Conservation (phyloP, 2,113 vertebrate species). For the Equus przewalskii region DNA sequence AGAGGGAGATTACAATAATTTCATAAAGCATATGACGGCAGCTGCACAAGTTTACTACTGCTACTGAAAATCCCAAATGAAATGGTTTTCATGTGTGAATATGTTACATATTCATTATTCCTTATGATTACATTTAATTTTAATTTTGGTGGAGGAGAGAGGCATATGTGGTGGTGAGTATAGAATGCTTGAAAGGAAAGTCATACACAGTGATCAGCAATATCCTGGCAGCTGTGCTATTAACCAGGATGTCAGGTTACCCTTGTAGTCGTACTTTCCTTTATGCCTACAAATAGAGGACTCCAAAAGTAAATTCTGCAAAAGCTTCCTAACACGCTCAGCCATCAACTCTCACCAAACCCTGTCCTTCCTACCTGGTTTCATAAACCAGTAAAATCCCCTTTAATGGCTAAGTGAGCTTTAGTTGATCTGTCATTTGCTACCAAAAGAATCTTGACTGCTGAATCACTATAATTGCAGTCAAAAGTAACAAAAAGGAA, state of each 20-base stretch:
- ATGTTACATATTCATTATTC: conserved; percentile 39
- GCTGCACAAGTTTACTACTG: not conserved
- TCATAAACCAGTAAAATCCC: not conserved
- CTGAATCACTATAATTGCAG: not conserved
- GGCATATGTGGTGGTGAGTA: not conserved
- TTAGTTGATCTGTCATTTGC: not conserved
- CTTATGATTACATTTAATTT: not conserved
- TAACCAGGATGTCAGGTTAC: conserved; percentile 55
- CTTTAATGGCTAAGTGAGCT: not conserved
- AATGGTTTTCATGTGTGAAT: not conserved
- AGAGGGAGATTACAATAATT: conserved; percentile 14
- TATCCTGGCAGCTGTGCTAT: not conserved
- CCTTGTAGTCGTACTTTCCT: not conserved
- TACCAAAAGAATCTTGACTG: not conserved
- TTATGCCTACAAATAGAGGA: not conserved
- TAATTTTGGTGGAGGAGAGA: not conserved
- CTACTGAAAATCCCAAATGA: not conserved
- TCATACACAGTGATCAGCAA: not conserved
- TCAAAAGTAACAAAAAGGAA: not conserved
- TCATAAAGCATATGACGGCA: not conserved
- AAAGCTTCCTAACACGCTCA: not conserved
- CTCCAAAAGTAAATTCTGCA: not conserved
- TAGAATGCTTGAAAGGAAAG: not conserved
- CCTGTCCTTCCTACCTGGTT: not conserved
- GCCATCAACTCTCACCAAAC: not conserved